Evolutionary conservation across 2,888 invertebrate genomes (phyloP), one percentile per base, ranked within the genome.

Genomic region (Pycnomerus fuliginosus): DNA sequence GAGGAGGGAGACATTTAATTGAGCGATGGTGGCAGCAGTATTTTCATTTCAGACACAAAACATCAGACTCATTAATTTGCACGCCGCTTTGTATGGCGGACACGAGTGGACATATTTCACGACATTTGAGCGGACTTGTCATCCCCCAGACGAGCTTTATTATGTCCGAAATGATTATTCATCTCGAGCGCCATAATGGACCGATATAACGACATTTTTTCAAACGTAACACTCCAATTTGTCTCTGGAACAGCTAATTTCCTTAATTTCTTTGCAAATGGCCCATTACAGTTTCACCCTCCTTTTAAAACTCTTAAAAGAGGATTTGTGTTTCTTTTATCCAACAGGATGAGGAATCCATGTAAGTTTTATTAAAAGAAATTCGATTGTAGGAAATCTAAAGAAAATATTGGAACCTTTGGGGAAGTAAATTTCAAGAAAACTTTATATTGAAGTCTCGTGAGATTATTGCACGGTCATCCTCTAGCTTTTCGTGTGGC

Each of bases 381-480:
- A 60, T 58, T 57, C 56, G 54, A 55, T 58, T 58, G 54, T 42
- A 37, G 31, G 44, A 47, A 57, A 56, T 56, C 55, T 56, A 53
- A 58, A 55, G 55, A 55, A 57, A 58, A 56, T 56, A 57, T 57
- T 55, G 52, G 45, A 55, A 49, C 48, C 37, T 50, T 50, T 50
- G 10, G 20, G 11, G 35, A 34, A 41, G 30, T 7, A 20, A 20
- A n/a, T n/a, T n/a, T n/a, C 41, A 34, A 24, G 30, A 20, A 43
- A 36, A 43, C 29, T 36, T 43, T 36, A 30, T 36, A 43, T 35
- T 16, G 31, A 31, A 25, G 8, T 43, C 43, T 31, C 43, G 12
- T 8, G 36, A 24, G 43, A 43, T 36, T 31, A 36, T 36, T 34
- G 34, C 24, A 10, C 23, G 23, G 31, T 31, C 28, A 29, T 23